phyloP scores from a whole-genome alignment of 2,888 invertebrate genomes.

The Phytoseiulus persimilis region DNA sequence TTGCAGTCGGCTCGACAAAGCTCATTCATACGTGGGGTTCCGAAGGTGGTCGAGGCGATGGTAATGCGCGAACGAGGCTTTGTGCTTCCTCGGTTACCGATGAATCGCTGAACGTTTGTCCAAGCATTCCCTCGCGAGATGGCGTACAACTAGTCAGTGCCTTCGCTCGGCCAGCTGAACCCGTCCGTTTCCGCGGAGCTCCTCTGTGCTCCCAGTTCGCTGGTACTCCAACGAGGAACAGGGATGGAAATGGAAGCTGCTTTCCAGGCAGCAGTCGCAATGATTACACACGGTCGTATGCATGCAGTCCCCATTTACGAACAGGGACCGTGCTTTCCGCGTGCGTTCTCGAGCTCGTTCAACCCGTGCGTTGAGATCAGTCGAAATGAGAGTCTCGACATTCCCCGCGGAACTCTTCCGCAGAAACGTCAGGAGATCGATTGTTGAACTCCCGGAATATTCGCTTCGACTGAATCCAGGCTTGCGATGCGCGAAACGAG shows the following conservation, averaged over 20 bases:
- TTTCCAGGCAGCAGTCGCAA: background rate
- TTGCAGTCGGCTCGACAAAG: background rate
- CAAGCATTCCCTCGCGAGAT: background rate
- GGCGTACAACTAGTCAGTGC: background rate
- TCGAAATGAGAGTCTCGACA: no score
- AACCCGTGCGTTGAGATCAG: no score
- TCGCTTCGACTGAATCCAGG: no score
- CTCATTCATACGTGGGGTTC: background rate
- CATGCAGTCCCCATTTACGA: background rate
- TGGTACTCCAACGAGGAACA: background rate
- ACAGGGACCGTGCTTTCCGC: background rate
- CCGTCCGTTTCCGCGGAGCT: background rate
- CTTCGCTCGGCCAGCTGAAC: background rate
- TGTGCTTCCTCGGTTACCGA: background rate
- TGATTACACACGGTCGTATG: background rate
- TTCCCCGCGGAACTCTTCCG: no score
- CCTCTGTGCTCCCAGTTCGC: background rate
- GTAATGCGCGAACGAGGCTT: background rate
- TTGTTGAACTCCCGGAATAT: no score
- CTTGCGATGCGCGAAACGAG: no score
- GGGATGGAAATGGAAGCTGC: background rate
- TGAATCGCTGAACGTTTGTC: background rate
- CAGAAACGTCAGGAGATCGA: no score
- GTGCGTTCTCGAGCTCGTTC: background rate
- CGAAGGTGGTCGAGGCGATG: background rate